Base-by-base conservation (phyloP, 2,797 vertebrate species). In the Sebastes itinus region DNA sequence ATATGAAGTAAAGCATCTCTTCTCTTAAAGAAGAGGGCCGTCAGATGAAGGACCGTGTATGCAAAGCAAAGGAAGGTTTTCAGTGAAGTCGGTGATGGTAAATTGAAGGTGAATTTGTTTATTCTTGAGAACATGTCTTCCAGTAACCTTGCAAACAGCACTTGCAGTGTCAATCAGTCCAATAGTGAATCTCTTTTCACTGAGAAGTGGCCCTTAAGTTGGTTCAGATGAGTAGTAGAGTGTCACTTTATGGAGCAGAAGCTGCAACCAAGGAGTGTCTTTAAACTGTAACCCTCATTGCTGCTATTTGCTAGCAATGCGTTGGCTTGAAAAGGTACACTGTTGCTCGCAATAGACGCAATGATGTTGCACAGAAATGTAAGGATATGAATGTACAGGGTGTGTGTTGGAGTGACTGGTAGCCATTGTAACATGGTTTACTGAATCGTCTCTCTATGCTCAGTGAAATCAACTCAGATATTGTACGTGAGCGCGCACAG, bases 321-420 rank as follows among this genome's bases (percentile, higher is more conserved):
- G 46, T 72, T 73, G 85, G 66, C 80, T 84, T 66, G 32, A 67
- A 75, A 81, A 80, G 64, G 74, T 65, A 72, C 32, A 58, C 27
- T 49, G 79, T 73, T 78, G 76, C 59, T 87, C 69, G 80, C 72
- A 77, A 81, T 74, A 81, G 73, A 88, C 77, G 69, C 77, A 76
- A 84, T 72, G 61, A 88, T 89, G 86, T 93, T 94, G 93, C 91
- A 93, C 90, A 91, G 89, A 84, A 83, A 84, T 80, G 80, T 80
- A 76, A 78, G 73, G 73, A 83, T 74, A 65, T 93, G 92, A 94
- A 93, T 94, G 93, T 93, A 90, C 66, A 78, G 71, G 69, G 65
- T 63, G 81, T 68, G 49, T 70, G 64, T 27, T 70, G 85, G 70
- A 67, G 78, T 65, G 77, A 83, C 80, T 58, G 67, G 66, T 65